Base-by-base conservation (phyloP, 2,797 vertebrate genomes). In the Knipowitschia caucasica region DNA sequence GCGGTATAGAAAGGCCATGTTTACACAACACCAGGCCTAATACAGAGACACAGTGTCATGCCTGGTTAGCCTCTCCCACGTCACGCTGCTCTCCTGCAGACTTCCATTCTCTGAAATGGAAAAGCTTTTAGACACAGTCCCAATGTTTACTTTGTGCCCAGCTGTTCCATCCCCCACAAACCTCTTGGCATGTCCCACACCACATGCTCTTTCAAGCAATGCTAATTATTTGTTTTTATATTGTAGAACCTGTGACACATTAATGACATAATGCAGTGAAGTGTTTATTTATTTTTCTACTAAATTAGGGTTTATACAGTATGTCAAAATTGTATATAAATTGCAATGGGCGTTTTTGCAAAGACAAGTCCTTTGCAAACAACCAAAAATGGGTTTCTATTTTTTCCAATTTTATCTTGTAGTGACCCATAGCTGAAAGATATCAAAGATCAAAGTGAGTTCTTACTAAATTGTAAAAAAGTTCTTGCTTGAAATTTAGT, bases 121-220 rank as follows among this genome's bases (percentile, higher is more conserved):
- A 83, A 86, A 67, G 64, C 79, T 83, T 73, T 87, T 64, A 74
- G 71, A 55, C 51, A 26, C 33, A 29, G 69, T 74, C 50, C 58
- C 62, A 74, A 66, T 78, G 59, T 82, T 84, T 83, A 82, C 67
- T 15, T 2, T 61, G 49, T 58, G 54, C 69, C 53, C 78, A 52
- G 63, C 73, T 71, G 59, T 42, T 27, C 31, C 54, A 73, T 71
- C 78, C 71, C 73, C 63, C 70, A 65, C 36, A 62, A 61, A 26
- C 50, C 42, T 50, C 49, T 67, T 47, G 25, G 60, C 50, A 55
- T 49, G 18, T 69, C 31, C 12, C 67, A 56, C 61, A 67, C 38
- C 53, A 74, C 53, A 69, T 62, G 55, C 53, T 38, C 52, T 40
- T 57, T 38, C 49, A 64, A 75, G 53, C 53, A 49, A 23, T 30